phyloP scores from a whole-genome alignment of 2,113 vertebrate species.

The Cephalopholis sonnerati region DNA sequence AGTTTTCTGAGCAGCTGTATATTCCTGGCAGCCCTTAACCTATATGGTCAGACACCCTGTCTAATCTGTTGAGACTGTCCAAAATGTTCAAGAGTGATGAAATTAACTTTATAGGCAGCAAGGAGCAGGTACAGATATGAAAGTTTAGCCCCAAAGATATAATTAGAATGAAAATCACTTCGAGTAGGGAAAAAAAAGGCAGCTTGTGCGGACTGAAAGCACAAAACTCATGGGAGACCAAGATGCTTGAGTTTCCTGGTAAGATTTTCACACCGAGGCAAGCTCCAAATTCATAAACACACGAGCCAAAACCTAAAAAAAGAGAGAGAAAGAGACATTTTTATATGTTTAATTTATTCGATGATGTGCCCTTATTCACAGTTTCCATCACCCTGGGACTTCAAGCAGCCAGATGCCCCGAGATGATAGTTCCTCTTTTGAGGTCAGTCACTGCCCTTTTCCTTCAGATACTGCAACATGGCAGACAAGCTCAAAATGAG shows the following conservation, averaged over 20 bases:
- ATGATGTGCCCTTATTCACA: slow-evolving; percentile 26
- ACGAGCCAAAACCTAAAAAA: background rate
- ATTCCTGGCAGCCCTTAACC: background rate
- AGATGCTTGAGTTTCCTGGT: background rate
- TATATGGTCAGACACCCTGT: background rate
- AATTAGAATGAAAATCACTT: background rate
- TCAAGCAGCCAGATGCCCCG: background rate
- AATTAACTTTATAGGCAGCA: background rate
- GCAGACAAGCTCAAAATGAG: slow-evolving; percentile 1
- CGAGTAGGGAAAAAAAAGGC: background rate
- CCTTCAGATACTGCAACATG: background rate
- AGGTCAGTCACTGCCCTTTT: slow-evolving; percentile 29
- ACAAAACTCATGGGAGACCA: background rate
- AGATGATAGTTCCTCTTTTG: slow-evolving; percentile 12
- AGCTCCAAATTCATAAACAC: slow-evolving; percentile 1
- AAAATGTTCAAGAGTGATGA: background rate
- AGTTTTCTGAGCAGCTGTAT: background rate
- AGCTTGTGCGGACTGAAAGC: background rate
- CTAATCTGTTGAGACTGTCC: background rate
- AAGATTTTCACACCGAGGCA: background rate
- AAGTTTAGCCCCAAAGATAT: background rate
- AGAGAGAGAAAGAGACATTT: background rate
- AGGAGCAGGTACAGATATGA: background rate
- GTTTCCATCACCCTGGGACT: background rate
- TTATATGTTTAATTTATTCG: slow-evolving; percentile 29